Conservation (phyloP, 2,888 invertebrate genomes). For the Automeris io region DNA sequence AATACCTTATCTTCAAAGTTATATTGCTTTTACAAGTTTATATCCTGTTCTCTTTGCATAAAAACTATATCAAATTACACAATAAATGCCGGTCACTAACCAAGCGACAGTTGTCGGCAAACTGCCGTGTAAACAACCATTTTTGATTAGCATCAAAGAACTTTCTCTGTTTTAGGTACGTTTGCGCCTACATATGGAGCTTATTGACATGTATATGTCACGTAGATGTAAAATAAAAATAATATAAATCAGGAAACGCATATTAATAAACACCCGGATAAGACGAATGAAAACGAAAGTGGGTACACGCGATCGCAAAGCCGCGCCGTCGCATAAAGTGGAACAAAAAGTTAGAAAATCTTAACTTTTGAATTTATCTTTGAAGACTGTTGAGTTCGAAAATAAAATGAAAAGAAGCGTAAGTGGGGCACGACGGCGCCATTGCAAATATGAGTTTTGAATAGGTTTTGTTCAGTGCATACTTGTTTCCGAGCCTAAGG, state of each 20-base stretch:
- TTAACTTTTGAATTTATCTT: neutral
- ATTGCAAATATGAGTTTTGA: conserved; percentile 16
- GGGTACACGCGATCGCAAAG: neutral
- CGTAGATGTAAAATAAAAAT: too few relatives aligned
- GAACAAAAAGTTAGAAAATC: neutral
- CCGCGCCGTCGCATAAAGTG: neutral
- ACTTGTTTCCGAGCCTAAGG: conserved; percentile 20
- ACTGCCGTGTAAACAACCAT: neutral
- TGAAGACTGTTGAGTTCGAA: neutral
- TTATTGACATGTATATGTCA: neutral
- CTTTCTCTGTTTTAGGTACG: neutral
- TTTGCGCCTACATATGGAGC: neutral
- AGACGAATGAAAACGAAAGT: neutral
- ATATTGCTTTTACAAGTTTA: too few relatives aligned
- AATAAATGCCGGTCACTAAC: neutral
- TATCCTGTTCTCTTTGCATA: neutral
- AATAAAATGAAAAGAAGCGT: conserved; percentile 18
- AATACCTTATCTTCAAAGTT: too few relatives aligned
- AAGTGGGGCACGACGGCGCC: conserved; percentile 17
- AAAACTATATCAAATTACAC: too few relatives aligned
- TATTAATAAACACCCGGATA: neutral
- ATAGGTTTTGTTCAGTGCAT: conserved; percentile 19
- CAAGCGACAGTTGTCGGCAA: neutral
- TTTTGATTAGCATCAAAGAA: neutral
- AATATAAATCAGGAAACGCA: neutral